Evolutionary conservation across 2,113 vertebrate species (phyloP), one percentile per base, ranked within the genome.

Genomic region (Phycodurus eques): DNA sequence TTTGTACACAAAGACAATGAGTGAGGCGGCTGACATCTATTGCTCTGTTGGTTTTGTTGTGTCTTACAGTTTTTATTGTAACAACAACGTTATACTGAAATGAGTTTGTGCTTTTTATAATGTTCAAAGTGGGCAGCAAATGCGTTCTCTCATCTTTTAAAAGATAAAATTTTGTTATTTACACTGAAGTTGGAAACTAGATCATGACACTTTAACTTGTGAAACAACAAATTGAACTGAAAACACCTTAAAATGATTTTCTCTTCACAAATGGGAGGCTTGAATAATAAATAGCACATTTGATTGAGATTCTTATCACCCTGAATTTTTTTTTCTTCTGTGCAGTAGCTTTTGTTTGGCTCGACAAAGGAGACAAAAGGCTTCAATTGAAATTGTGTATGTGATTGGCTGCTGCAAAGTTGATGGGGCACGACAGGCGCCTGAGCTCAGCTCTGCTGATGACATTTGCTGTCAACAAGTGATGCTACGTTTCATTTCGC

Each of bases 381-480:
- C 14, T 73, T 27, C 6, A 44, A 68, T 67, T 22, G 46, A 59
- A 74, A 53, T 39, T 17, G 8, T 22, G 56, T 66, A 14, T 44
- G 49, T 47, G 62, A 78, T 61, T 71, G 44, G 61, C 51, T 71
- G 33, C 65, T 74, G 56, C 70, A 20, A 56, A 76, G 27, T 51
- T 62, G 66, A 74, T 67, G 71, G 71, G 59, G 62, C 69, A 68
- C 57, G 70, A 64, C 76, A 82, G 72, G 68, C 19, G 4, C 61
- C 70, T 70, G 44, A 71, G 68, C 49, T 68, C 47, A 13, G 31
- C 61, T 76, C 74, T 73, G 72, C 27, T 46, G 67, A 75, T 5
- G 17, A 64, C 5, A 31, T 51, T 80, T 65, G 53, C 78, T 74
- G 75, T 85, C 77, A 77, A 60, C 69, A 76, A 73, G 66, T 70